phyloP scores from a whole-genome alignment of 2,113 vertebrate genomes.

The Garra rufa region DNA sequence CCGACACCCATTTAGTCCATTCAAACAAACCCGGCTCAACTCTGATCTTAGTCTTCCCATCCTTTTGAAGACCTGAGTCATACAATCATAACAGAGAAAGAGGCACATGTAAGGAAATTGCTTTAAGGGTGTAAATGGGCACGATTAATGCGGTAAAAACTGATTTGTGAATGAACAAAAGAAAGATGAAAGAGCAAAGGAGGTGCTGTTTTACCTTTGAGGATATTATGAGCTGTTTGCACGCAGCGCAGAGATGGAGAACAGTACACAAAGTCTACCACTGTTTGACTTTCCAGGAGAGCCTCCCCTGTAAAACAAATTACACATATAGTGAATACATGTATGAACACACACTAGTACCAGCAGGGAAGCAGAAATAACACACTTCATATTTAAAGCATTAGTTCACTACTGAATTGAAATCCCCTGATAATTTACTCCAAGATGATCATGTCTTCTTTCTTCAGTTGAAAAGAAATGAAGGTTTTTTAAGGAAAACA shows the following conservation, averaged over 20 bases:
- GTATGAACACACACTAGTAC: too few relatives aligned
- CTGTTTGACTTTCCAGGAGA: slow-evolving; percentile 87
- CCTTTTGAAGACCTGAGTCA: slow-evolving; percentile 89
- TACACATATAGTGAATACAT: neutral
- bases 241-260: slow-evolving; percentile 96
- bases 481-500: too few relatives aligned
- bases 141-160: neutral
- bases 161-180: neutral
- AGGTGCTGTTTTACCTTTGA: slow-evolving; percentile 81
- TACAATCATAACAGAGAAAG: neutral
- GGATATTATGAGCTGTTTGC: slow-evolving; percentile 94
- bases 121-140: neutral
- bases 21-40: slow-evolving; percentile 96
- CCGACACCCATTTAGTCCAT: slow-evolving; percentile 98
- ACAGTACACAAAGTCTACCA: slow-evolving; percentile 90
- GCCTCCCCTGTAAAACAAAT: slow-evolving; percentile 84
- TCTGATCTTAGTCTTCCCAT: slow-evolving; percentile 89
- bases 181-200: slow-evolving; percentile 8
- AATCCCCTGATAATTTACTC: too few relatives aligned
- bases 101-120: neutral
- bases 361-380: neutral
- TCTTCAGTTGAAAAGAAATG: too few relatives aligned
- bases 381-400: neutral
- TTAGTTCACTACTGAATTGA: too few relatives aligned
- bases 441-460: too few relatives aligned